Percentiles rank a stretch among this genome's conserved stretches.
Evolutionary conservation across 1,140 invertebrate species (phyloP).

Genomic region (Glossosoma conforme): DNA sequence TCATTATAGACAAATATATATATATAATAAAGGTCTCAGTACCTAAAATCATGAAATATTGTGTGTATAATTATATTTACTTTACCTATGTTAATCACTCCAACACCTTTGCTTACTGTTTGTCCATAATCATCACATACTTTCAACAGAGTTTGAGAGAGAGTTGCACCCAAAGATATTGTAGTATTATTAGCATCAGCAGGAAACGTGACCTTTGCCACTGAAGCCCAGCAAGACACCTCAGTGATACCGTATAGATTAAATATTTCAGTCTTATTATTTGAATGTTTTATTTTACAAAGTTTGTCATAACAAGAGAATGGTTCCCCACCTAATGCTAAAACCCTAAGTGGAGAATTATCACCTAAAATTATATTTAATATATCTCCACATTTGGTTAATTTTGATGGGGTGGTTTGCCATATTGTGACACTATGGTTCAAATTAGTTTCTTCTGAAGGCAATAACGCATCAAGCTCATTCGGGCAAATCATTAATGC

Average conservation of each 20-base stretch:
- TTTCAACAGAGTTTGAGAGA: conserved; percentile 59
- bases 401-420: conserved; percentile 73
- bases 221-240: conserved; percentile 77
- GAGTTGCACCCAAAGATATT: conserved; percentile 53
- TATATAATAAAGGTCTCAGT: conserved; percentile 1
- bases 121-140: conserved; percentile 39
- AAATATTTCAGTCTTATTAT: conserved; percentile 57
- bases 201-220: conserved; percentile 49
- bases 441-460: conserved; percentile 37
- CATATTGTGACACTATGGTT: conserved; percentile 57
- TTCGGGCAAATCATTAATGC: conserved; percentile 60
- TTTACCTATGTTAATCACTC: conserved; percentile 58
- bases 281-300: conserved; percentile 43
- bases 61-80: conserved; percentile 1
- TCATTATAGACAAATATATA: conserved; percentile 1
- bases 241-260: conserved; percentile 82
- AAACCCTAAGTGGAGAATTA: conserved; percentile 49
- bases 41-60: background rate
- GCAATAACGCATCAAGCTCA: conserved; percentile 43
- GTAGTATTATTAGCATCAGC: conserved; percentile 36
- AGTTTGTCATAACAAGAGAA: conserved; percentile 48
- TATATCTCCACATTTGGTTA: conserved; percentile 57
- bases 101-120: conserved; percentile 40
- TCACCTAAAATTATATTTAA: conserved; percentile 52
- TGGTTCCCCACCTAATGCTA: conserved; percentile 61